Base-by-base conservation (phyloP, 64 coral and sea anemone species). In the Stylophora pistillata region DNA sequence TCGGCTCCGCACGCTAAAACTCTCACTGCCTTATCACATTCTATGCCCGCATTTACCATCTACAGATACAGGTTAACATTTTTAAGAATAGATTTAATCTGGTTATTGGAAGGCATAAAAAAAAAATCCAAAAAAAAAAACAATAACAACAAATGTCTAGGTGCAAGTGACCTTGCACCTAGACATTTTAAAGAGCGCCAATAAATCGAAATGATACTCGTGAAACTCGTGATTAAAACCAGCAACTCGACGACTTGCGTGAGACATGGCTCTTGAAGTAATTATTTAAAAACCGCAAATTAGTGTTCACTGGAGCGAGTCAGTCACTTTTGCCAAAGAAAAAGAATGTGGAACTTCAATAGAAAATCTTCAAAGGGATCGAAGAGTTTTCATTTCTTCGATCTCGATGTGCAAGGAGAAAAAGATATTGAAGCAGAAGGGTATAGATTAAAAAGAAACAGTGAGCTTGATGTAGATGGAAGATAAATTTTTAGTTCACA, bases 151-250 rank as follows among this genome's bases (percentile, higher is more conserved):
- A 65, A 23, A 21, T 18, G 62, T 65, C 18, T 23, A 21, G 25
- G 16, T 23, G 18, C 18, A 23, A 1, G 23, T 68, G 10, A 60
- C 58, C 58, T 18, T 60, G 13, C 58, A 15, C 17, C 17, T 18
- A 60, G 58, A 0, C 13, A 10, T 68, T 21, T 68, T 54, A 23
- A 11, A 21, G 18, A 10, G 4, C 11, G 11, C 53, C 30, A 55
- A 79, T 30, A 30, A 16, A 31, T 59, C n/a, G 15, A 79, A 30
- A 30, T 25, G 53, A 30, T n/a, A n/a, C n/a, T n/a, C n/a, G n/a
- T n/a, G n/a, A n/a, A n/a, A n/a, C n/a, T 60, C 53, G 58, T 82
- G 58, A 64, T 56, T 78, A 64, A 64, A 62, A 82, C 78, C 56
- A 10, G 18, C 30, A 65, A 79, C 41, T 34, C 7, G 23, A 77